phyloP scores from a whole-genome alignment of 2,888 invertebrate genomes.

The Pardosa pseudoannulata region DNA sequence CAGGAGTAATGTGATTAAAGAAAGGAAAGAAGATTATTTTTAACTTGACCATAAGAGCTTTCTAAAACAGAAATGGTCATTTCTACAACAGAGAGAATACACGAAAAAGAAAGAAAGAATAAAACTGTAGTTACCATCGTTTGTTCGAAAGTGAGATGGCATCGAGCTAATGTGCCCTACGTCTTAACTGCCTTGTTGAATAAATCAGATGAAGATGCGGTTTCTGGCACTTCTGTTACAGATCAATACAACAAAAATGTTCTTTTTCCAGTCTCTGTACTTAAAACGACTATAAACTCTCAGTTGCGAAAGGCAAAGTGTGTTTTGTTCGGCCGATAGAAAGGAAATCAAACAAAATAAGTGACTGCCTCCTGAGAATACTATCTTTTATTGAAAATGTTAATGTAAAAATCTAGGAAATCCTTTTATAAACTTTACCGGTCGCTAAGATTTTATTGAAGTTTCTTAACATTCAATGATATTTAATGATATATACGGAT shows the following conservation, averaged over 20 bases:
- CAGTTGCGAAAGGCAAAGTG: not conserved
- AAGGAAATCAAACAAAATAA: no score
- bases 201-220: slow-evolving; percentile 63
- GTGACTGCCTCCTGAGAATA: no score
- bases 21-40: not conserved
- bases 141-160: slow-evolving; percentile 48
- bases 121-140: slow-evolving; percentile 43
- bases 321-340: not conserved
- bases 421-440: no score
- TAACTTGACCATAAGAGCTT: slow-evolving; percentile 36
- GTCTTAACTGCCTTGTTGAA: slow-evolving; percentile 57
- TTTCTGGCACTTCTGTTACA: slow-evolving; percentile 26
- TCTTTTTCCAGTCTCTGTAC: slow-evolving; percentile 2
- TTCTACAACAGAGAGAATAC: not conserved
- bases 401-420: no score
- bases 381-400: no score
- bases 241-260: slow-evolving; percentile 33
- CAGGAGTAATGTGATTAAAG: not conserved
- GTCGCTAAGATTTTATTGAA: no score
- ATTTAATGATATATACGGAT: no score
- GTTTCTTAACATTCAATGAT: no score
- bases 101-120: not conserved
- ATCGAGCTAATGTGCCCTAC: slow-evolving; percentile 38
- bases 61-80: slow-evolving; percentile 38
- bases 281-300: slow-evolving; percentile 19